Evolutionary conservation across 2,113 vertebrate species (phyloP).

Genomic region (Gracilinanus agilis): DNA sequence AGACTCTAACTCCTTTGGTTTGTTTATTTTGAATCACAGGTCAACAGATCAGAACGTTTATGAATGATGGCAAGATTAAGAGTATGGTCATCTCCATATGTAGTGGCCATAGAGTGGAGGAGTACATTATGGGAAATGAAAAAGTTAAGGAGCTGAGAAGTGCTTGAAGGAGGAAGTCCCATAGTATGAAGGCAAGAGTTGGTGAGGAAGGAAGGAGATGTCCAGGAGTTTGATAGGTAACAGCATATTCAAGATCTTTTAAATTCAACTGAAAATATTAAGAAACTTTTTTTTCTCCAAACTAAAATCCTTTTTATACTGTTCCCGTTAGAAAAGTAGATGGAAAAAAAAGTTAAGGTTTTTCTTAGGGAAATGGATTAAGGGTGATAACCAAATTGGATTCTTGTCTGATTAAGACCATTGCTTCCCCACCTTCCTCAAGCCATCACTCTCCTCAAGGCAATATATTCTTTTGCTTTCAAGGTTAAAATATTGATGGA

Average conservation of each 20-base stretch:
- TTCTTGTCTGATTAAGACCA: not conserved
- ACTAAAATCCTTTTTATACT: not conserved
- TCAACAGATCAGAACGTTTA: not conserved
- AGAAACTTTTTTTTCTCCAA: not conserved
- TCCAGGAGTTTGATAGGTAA: not conserved
- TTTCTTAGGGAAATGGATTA: not conserved
- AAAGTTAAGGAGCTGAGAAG: not conserved
- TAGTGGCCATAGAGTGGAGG: not conserved
- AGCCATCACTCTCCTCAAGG: not conserved
- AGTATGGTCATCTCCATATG: not conserved
- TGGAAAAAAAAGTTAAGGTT: not conserved
- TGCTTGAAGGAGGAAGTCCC: not conserved
- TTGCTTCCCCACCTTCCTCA: not conserved
- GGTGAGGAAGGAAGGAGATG: not conserved
- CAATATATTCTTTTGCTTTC: not conserved
- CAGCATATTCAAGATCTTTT: not conserved
- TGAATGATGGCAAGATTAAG: not conserved
- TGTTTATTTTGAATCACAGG: too few species aligned
- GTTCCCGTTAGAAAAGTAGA: not conserved
- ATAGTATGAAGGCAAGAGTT: not conserved
- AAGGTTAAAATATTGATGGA: not conserved
- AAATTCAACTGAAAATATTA: not conserved
- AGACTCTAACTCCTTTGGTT: too few species aligned
- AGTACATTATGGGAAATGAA: not conserved
- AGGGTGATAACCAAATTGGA: not conserved